These are phyloP conservation scores for Vulpes lagopus DNA, from an alignment of 2,113 vertebrate genomes.

Conservation along the genomic window DNA sequence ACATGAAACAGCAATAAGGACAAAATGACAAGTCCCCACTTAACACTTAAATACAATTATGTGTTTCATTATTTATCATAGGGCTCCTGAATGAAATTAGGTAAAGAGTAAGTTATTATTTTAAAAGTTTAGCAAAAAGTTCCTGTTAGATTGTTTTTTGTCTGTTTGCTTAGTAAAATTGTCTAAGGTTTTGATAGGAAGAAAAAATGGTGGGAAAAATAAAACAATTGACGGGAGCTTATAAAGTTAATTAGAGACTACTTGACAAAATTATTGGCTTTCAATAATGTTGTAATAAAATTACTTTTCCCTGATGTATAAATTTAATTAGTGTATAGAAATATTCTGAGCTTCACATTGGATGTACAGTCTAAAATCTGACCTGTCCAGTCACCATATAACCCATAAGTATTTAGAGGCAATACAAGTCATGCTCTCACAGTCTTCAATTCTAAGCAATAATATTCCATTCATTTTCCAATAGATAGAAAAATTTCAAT, in stretches of 20 bases:
- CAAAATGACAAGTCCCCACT: neutral
- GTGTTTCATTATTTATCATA: neutral
- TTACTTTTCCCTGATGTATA: neutral
- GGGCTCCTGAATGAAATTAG: neutral
- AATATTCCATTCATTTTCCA: neutral
- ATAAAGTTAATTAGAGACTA: neutral
- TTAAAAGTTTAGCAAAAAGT: neutral
- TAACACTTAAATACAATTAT: neutral
- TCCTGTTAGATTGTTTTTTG: neutral
- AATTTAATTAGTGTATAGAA: neutral
- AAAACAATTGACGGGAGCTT: neutral
- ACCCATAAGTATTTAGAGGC: neutral
- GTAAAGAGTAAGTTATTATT: neutral
- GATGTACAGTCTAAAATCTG: neutral
- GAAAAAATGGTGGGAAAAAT: neutral
- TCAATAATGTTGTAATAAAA: neutral
- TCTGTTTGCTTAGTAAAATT: neutral
- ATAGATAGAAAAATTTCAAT: neutral
- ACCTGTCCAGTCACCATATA: neutral
- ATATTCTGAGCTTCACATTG: neutral
- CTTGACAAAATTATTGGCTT: neutral
- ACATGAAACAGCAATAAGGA: conserved; percentile 47
- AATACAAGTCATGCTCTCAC: neutral
- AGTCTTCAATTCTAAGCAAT: neutral
- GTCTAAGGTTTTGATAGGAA: neutral